A percentile compares a stretch with the other conserved stretches of the same genome.
These are phyloP conservation scores for Pseudorasbora parva DNA, from an alignment of 2,113 vertebrate genomes.

Conservation along the genomic window DNA sequence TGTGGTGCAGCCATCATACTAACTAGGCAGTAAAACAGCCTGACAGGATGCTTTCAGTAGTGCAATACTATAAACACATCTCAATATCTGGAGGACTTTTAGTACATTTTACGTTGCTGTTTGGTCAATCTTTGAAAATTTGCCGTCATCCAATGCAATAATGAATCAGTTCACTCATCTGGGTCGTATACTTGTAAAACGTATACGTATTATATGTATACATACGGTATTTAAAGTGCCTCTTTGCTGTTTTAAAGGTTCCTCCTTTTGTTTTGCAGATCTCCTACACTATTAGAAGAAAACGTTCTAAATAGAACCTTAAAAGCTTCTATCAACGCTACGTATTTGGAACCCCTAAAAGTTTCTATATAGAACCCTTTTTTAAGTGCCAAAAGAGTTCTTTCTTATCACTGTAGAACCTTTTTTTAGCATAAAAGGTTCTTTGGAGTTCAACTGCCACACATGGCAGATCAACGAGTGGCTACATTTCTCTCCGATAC, in stretches of 20 bases:
- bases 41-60: not conserved
- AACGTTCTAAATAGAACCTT: no score
- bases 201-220: not conserved
- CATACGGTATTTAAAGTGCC: not conserved
- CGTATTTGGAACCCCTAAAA: no score
- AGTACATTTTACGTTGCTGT: not conserved
- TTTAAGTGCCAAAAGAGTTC: no score
- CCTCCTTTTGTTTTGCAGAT: not conserved
- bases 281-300: not conserved
- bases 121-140: not conserved
- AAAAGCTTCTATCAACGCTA: no score
- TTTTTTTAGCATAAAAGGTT: no score
- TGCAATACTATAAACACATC: not conserved
- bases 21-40: no score
- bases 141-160: not conserved
- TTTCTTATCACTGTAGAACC: no score
- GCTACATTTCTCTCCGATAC: no score
- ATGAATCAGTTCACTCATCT: not conserved
- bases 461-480: no score
- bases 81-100: not conserved
- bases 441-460: no score
- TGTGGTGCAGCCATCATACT: not conserved
- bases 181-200: no score
- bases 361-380: no score
- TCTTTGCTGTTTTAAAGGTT: not conserved